phyloP scores from a whole-genome alignment of 2,113 vertebrate species.

The Pollimyrus isidori region DNA sequence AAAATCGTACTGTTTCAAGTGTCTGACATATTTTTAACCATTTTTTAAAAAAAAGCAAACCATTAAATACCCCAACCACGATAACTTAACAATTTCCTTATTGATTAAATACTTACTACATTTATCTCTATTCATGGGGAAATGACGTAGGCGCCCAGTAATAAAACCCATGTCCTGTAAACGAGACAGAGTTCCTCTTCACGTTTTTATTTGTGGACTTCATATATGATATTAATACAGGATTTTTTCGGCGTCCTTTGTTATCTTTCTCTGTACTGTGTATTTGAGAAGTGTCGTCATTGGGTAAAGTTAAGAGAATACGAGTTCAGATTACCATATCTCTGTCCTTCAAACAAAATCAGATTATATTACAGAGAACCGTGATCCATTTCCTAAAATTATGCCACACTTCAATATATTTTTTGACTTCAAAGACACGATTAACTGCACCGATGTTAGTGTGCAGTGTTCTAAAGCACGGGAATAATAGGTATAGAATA shows the following conservation, averaged over 20 bases:
- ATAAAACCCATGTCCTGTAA: not conserved
- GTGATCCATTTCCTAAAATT: not conserved
- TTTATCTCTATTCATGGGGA: not conserved
- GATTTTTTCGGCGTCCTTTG: not conserved
- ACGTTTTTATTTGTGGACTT: not conserved
- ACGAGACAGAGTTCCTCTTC: not conserved
- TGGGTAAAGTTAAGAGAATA: not conserved
- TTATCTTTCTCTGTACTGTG: no score
- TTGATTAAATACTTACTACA: not conserved
- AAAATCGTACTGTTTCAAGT: not conserved
- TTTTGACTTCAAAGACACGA: not conserved
- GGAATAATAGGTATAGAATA: not conserved
- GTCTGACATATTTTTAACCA: not conserved
- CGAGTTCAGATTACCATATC: not conserved
- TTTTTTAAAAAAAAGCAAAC: not conserved
- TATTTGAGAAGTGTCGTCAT: not conserved
- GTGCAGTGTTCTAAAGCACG: not conserved
- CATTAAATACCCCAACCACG: not conserved
- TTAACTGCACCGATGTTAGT: not conserved
- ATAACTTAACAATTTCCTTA: not conserved
- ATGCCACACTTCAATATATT: not conserved
- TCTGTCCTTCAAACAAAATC: constrained; percentile 42
- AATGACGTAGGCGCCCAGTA: not conserved
- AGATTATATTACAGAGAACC: not conserved
- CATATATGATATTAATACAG: not conserved